These are phyloP conservation scores for Halisarca cf. caerulea DNA, from an alignment of 37 sponge, comb jelly and placozoan genomes.

Conservation along the genomic window DNA sequence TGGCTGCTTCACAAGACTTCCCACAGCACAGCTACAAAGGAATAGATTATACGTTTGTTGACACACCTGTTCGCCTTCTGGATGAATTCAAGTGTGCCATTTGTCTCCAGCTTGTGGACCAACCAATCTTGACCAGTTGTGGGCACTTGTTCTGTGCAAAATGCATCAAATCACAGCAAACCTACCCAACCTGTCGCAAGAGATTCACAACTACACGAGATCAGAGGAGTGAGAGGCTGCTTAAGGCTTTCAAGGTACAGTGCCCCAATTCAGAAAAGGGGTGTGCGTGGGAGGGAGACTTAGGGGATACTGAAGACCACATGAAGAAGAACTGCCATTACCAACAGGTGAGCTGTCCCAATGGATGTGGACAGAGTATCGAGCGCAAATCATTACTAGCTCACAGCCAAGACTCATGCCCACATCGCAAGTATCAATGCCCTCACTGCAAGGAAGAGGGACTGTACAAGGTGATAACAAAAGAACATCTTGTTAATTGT, in stretches of 20 bases:
- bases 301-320: background rate
- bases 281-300: background rate
- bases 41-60: background rate
- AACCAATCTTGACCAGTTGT: background rate
- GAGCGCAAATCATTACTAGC: background rate
- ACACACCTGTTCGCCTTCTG: background rate
- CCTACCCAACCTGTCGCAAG: background rate
- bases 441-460: background rate
- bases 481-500: background rate
- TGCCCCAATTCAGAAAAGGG: background rate
- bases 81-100: background rate
- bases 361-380: background rate
- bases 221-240: background rate
- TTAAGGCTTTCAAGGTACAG: background rate
- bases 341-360: background rate
- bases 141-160: background rate
- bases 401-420: background rate
- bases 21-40: background rate
- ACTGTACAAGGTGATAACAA: background rate
- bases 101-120: background rate
- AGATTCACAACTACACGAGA: background rate
- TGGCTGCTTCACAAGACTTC: no score
- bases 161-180: background rate
- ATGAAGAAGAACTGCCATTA: background rate
- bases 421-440: background rate